Base-by-base conservation (phyloP, 2,888 invertebrate genomes). In the Athalia rosae region DNA sequence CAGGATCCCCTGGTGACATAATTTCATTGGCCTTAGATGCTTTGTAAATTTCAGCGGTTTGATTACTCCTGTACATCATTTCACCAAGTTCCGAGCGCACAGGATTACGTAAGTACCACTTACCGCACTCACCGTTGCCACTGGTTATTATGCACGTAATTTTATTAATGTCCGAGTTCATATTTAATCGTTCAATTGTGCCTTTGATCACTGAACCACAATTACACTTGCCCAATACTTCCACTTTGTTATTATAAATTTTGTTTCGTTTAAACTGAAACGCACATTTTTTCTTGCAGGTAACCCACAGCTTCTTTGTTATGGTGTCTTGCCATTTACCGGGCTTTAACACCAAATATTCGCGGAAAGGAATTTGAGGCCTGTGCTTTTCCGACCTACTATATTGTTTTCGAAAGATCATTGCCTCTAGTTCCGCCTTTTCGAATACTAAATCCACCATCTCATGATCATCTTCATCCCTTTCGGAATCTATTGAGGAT, bases 91-190 rank as follows among this genome's bases (percentile, higher is more conserved):
- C n/a, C 13, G 43, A 8, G 43, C 73, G n/a, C 11, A 48, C 50
- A 1, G 67, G 56, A 66, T 67, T 56, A 67, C 63, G 15, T 41
- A 76, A 62, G 11, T 28, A 78, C 56, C 78, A 71, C 45, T 79
- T 79, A 5, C 56, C 62, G 9, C 66, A 78, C 43, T 9, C 58
- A n/a, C 59, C 78, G 8, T 15, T 3, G 47, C 69, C 76, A 61
- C 62, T 56, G 41, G 8, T 76, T 15, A 48, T 13, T 0, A n/a
- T 63, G 41, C 76, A 69, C n/a, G 4, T 69, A 69, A 58, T 69
- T 1, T 4, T 43, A 13, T 69, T 69, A 6, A 11, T n/a, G 0
- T 69, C 69, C 4, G 41, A 1, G 2, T 69, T 45, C 1, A n/a
- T 8, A 43, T 56, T n/a, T 3, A 56, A 8, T 76, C 47, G 61